Evolutionary conservation across 2,113 vertebrate genomes (phyloP).

Genomic region (Apaloderma vittatum): DNA sequence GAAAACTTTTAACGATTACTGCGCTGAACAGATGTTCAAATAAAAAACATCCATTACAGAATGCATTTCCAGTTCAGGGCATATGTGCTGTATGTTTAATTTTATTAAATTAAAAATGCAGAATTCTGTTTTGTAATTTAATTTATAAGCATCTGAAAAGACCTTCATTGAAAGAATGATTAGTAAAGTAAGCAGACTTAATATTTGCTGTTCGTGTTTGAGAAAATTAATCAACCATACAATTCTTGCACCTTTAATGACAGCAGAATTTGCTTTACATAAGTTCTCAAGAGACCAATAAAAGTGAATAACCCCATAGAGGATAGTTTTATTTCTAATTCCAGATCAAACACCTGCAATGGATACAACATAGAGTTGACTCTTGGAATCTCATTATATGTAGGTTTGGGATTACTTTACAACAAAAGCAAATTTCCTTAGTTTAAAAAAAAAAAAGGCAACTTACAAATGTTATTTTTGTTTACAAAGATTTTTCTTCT

Average conservation of each 20-base stretch:
- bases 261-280: background rate
- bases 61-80: background rate
- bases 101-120: slow-evolving; percentile 1
- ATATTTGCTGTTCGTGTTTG: background rate
- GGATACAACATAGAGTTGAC: background rate
- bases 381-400: background rate
- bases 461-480: background rate
- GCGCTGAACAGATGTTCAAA: background rate
- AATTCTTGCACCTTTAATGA: background rate
- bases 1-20: background rate
- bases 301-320: background rate
- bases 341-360: slow-evolving; percentile 5
- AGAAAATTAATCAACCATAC: slow-evolving; percentile 11
- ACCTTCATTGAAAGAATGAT: background rate
- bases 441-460: background rate
- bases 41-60: background rate
- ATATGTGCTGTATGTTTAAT: background rate
- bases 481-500: background rate
- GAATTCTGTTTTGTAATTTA: background rate
- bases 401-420: background rate
- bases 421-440: background rate
- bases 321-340: background rate
- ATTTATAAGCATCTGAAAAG: background rate
- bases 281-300: background rate
- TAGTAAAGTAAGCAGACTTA: background rate